Evolutionary conservation across 2,888 invertebrate species (phyloP).

Genomic region (Patella ulyssiponensis): DNA sequence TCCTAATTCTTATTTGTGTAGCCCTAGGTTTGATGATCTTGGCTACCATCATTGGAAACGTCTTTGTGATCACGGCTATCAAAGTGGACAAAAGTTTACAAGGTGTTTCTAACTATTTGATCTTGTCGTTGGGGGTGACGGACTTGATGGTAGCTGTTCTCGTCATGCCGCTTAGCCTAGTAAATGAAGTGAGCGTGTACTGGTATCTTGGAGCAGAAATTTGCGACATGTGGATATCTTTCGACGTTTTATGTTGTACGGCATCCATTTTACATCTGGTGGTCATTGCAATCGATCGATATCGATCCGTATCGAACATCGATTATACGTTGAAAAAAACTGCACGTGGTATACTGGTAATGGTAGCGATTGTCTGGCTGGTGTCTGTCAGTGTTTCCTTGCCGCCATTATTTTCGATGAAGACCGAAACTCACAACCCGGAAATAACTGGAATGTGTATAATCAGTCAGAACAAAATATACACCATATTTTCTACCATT

Average conservation of each 20-base stretch:
- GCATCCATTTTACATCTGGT: slow-evolving; percentile 97
- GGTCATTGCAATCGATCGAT: slow-evolving; percentile 95
- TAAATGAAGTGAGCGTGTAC: slow-evolving; percentile 71
- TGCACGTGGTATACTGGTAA: slow-evolving; percentile 82
- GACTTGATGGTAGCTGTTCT: slow-evolving; percentile 97
- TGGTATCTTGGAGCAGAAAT: slow-evolving; percentile 90
- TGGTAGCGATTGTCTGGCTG: slow-evolving; percentile 94
- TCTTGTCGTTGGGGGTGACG: slow-evolving; percentile 95
- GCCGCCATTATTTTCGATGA: slow-evolving; percentile 86
- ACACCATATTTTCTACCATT: slow-evolving; percentile 95
- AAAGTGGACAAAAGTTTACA: slow-evolving; percentile 92
- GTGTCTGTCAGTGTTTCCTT: slow-evolving; percentile 92
- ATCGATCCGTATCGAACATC: slow-evolving; percentile 98
- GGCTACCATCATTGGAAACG: slow-evolving; percentile 95
- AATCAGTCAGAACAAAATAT: slow-evolving; percentile 89
- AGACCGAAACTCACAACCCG: slow-evolving; percentile 51
- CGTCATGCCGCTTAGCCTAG: slow-evolving; percentile 75
- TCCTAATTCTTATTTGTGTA: slow-evolving; percentile 52
- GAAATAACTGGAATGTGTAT: slow-evolving; percentile 79
- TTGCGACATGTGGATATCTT: slow-evolving; percentile 97
- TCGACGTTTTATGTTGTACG: slow-evolving; percentile 97
- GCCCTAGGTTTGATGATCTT: slow-evolving; percentile 86
- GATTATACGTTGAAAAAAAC: slow-evolving; percentile 96
- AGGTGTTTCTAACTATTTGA: slow-evolving; percentile 95
- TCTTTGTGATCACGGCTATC: slow-evolving; percentile 98